Conservation (phyloP, 92 coral and sea anemone genomes). For the Phenganax stokvisi region DNA sequence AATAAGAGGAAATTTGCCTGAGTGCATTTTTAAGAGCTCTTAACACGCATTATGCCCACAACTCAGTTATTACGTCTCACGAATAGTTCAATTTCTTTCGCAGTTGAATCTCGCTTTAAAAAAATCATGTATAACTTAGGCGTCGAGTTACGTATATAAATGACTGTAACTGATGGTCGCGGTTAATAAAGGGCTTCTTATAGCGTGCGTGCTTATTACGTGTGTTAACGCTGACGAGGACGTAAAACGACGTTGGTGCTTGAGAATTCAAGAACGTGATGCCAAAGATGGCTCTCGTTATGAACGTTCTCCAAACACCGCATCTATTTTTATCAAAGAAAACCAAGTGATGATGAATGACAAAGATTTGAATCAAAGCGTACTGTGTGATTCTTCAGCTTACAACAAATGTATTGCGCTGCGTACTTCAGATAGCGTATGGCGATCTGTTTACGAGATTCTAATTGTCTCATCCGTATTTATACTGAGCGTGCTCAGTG, state of each 20-base stretch:
- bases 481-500: conserved; percentile 26
- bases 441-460: conserved; percentile 26
- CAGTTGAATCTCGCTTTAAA: background rate
- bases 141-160: background rate
- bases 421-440: conserved; percentile 14
- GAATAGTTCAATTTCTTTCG: background rate
- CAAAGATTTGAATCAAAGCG: background rate
- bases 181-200: background rate
- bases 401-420: background rate
- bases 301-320: background rate
- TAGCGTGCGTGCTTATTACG: background rate
- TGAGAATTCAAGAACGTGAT: conserved; percentile 20
- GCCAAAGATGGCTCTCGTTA: background rate
- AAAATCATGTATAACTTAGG: background rate
- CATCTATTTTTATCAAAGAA: background rate
- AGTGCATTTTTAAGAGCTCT: conserved; percentile 24
- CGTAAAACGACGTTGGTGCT: conserved; percentile 26
- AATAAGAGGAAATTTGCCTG: conserved; percentile 32
- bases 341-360: background rate
- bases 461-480: conserved; percentile 24
- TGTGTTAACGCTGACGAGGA: conserved; percentile 4
- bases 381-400: background rate
- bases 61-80: background rate
- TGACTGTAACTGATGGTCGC: conserved; percentile 1
- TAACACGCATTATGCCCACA: background rate